phyloP scores from a whole-genome alignment of 2,797 vertebrate species.

The Labeo calbasu region DNA sequence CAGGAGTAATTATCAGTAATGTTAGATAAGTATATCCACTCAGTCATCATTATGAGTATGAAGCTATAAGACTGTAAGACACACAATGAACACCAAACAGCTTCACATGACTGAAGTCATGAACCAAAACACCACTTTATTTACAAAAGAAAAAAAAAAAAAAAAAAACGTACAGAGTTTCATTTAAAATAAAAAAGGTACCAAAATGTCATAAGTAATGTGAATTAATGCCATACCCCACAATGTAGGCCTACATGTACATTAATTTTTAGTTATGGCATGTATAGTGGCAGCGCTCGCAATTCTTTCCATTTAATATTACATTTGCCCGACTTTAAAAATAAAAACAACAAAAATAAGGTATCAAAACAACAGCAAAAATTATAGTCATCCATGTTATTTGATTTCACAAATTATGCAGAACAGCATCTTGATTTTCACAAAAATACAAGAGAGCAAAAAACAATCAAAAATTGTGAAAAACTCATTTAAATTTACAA shows the following conservation, averaged over 20 bases:
- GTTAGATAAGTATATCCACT: conserved; percentile 64
- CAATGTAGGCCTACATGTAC: neutral
- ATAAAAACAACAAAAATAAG: neutral
- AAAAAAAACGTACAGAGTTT: neutral
- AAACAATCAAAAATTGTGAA: no score
- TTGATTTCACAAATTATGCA: neutral
- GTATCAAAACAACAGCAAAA: neutral
- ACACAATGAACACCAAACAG: conserved; percentile 48
- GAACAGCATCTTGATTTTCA: conserved; percentile 26
- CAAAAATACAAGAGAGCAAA: neutral
- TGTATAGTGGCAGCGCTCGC: neutral
- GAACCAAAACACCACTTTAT: conserved; percentile 9
- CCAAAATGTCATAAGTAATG: neutral
- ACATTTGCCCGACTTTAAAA: neutral
- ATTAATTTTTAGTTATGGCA: neutral
- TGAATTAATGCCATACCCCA: neutral
- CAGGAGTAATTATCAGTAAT: conserved; percentile 72
- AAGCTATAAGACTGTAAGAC: conserved; percentile 59
- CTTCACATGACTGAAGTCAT: neutral
- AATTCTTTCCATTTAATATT: conserved; percentile 2
- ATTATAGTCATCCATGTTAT: neutral
- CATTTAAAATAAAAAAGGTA: conserved; percentile 5
- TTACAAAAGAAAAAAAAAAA: neutral
- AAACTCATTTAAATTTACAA: neutral
- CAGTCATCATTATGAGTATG: conserved; percentile 52